Evolutionary conservation across 1,140 invertebrate genomes (phyloP).

Genomic region (Atopsyche davidsoni): DNA sequence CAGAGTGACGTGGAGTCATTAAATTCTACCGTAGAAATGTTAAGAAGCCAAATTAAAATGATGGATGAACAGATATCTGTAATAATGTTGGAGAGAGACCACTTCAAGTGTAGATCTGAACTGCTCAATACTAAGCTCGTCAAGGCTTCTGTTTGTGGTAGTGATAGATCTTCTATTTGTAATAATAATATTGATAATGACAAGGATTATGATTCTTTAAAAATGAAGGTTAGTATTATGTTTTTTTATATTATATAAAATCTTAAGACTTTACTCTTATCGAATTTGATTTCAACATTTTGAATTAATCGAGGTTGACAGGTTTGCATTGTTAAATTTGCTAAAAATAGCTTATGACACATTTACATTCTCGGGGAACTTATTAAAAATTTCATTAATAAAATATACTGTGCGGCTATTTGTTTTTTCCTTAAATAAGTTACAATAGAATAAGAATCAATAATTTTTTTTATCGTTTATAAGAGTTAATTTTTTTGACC

Average conservation of each 20-base stretch:
- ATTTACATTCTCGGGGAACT: too few species aligned
- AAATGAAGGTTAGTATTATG: constrained; percentile 23
- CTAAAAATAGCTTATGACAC: too few species aligned
- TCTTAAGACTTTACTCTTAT: background rate
- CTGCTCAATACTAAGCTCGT: constrained; percentile 27
- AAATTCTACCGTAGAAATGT: constrained; percentile 50
- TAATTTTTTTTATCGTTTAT: too few species aligned
- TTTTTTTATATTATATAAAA: background rate
- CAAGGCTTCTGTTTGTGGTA: constrained; percentile 12
- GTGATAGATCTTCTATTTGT: constrained; percentile 10
- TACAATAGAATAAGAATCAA: too few species aligned
- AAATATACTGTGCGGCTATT: too few species aligned
- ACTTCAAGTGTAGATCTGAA: constrained; percentile 48
- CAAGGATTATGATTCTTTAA: constrained; percentile 29
- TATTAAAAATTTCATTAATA: too few species aligned
- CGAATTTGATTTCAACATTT: constrained; percentile 1
- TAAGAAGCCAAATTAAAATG: constrained; percentile 49
- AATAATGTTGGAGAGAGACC: constrained; percentile 52
- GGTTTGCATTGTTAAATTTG: too few species aligned
- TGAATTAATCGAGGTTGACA: too few species aligned
- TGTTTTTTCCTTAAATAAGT: too few species aligned
- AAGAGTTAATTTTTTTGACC: too few species aligned
- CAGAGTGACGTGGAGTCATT: constrained; percentile 50
- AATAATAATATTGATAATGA: too few species aligned
- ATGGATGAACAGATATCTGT: constrained; percentile 51